phyloP scores from a whole-genome alignment of 37 sponge, comb jelly and placozoan genomes.

The Haliclona indistincta region DNA sequence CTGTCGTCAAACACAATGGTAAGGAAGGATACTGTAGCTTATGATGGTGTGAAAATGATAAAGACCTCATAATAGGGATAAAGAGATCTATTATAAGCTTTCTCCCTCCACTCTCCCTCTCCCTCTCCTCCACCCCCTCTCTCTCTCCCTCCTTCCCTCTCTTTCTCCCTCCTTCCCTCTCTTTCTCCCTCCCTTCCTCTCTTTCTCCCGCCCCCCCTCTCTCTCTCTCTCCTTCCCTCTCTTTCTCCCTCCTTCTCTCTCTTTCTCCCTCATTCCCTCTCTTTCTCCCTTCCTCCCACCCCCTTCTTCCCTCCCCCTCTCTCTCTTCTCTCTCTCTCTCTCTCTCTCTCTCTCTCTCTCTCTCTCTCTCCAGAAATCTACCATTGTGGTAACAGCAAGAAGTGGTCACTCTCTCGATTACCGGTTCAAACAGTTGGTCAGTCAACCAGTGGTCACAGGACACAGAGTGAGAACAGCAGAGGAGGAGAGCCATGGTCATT shows the following conservation, averaged over 20 bases:
- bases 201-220: no score
- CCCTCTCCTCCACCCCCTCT: neutral
- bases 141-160: neutral
- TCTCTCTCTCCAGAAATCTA: constrained; percentile 17
- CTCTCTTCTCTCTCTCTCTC: constrained; percentile 27
- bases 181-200: neutral
- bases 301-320: constrained; percentile 30
- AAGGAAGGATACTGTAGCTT: constrained; percentile 1
- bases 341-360: constrained; percentile 20
- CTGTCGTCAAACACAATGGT: constrained; percentile 50
- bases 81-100: neutral
- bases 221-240: neutral
- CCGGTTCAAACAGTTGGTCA: constrained; percentile 6
- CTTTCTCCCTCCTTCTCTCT: neutral
- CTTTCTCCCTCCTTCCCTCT: neutral
- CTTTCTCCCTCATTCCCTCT: neutral
- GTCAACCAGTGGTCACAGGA: no score
- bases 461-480: no score
- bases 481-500: no score
- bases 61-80: no score
- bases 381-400: constrained; percentile 26
- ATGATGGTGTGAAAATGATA: no score
- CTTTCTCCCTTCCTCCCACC: neutral
- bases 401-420: no score
- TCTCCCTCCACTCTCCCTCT: neutral